Percentiles rank a stretch among this genome's conserved stretches.
phyloP scores from a whole-genome alignment of 1,140 invertebrate species.

The Nautilus pompilius region DNA sequence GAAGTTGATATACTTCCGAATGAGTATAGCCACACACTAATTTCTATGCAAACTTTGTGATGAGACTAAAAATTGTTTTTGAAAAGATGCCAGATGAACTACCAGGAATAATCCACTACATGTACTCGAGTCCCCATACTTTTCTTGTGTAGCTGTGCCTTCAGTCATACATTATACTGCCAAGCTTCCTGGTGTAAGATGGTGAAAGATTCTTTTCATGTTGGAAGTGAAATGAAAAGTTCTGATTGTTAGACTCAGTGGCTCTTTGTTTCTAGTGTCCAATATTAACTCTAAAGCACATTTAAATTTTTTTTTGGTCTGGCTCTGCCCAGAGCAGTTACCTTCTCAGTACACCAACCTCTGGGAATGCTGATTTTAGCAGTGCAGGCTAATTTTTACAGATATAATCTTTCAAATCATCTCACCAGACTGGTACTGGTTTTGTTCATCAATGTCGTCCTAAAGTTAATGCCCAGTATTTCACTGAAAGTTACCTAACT shows the following conservation, averaged over 20 bases:
- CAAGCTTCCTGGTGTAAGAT: conserved; percentile 53
- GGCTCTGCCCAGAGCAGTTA: conserved; percentile 15
- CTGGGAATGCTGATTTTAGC: conserved; percentile 32
- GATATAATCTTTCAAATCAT: conserved; percentile 38
- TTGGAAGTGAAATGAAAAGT: conserved; percentile 46
- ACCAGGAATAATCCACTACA: conserved; percentile 53
- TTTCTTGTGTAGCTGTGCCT: conserved; percentile 37
- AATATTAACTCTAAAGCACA: conserved; percentile 33
- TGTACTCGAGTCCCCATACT: conserved; percentile 32
- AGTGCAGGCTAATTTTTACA: conserved; percentile 18
- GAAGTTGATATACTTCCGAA: conserved; percentile 37
- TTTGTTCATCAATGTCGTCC: conserved; percentile 55
- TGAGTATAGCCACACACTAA: conserved; percentile 32
- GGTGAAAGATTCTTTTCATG: conserved; percentile 48
- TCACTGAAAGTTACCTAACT: too few species aligned
- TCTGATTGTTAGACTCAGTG: conserved; percentile 24
- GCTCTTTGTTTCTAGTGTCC: conserved; percentile 13
- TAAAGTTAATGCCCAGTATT: conserved; percentile 34
- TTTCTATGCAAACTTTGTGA: conserved; percentile 17
- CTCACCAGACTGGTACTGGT: conserved; percentile 54
- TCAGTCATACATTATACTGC: conserved; percentile 53
- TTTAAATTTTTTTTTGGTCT: conserved; percentile 45
- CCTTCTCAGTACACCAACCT: conserved; percentile 47
- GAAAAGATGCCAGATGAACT: conserved; percentile 25
- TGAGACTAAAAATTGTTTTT: conserved; percentile 14